Percentiles rank a stretch among this genome's conserved stretches.
Conservation (phyloP, 2,888 invertebrate genomes). For the Amblyteles armatorius region DNA sequence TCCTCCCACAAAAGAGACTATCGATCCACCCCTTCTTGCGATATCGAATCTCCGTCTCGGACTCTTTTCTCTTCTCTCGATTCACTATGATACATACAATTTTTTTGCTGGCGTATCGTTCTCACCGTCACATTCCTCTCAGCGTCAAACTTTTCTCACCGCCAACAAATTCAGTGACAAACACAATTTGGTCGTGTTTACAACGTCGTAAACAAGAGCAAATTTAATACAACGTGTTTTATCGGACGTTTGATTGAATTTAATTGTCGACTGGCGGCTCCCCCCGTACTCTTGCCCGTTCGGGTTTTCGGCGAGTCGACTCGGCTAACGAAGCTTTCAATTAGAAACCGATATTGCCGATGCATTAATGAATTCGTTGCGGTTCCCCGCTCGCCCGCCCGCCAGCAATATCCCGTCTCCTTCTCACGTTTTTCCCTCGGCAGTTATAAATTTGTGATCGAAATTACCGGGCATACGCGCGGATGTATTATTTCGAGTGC, state of each 20-base stretch:
- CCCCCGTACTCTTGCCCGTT: background rate
- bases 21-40: constrained; percentile 41
- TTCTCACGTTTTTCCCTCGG: constrained; percentile 20
- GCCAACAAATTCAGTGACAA: constrained; percentile 41
- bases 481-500: constrained; percentile 4
- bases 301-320: background rate
- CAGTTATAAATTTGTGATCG: constrained; percentile 50
- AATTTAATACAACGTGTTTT: constrained; percentile 2
- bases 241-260: constrained; percentile 58
- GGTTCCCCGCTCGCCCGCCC: constrained; percentile 7
- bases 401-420: background rate
- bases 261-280: constrained; percentile 36
- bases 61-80: too few species aligned
- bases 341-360: constrained; percentile 58
- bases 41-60: background rate
- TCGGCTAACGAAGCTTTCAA: constrained; percentile 55
- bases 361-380: constrained; percentile 57
- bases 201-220: constrained; percentile 4
- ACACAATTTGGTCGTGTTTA: constrained; percentile 18
- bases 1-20: constrained; percentile 26
- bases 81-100: too few species aligned
- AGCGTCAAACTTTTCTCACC: background rate
- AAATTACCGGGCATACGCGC: constrained; percentile 22
- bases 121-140: background rate
- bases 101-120: constrained; percentile 1